Base-by-base conservation (phyloP, 2,888 invertebrate species). In the Pasiphila rectangulata region DNA sequence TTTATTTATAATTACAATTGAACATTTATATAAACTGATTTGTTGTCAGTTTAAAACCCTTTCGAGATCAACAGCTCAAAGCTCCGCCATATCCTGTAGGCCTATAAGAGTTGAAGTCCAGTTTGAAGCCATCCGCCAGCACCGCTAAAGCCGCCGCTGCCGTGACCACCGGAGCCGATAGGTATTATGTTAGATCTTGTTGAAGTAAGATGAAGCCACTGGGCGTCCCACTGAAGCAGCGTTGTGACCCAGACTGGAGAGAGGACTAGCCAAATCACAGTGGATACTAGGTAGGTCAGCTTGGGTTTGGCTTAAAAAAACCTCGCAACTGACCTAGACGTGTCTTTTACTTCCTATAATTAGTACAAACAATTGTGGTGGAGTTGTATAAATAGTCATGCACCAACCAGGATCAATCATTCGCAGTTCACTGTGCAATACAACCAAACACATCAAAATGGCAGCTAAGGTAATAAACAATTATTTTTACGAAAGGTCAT, bases 331-430 rank as follows among this genome's bases (percentile, higher is more conserved):
- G 86, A 83, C 86, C 86, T 86, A 82, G 72, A 76, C 72, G 73
- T 77, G 69, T 78, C 79, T 75, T 64, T 81, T 79, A 82, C 81
- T 86, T 86, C 85, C 83, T 84, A 81, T 79, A 80, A 77, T 69
- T 73, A 79, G 75, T 70, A 64, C 62, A 63, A 78, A 79, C 64
- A 69, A 75, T 69, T 77, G 79, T 73, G 61, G 72, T 69, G 71
- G 72, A 76, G 65, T 56, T 46, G 56, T 75, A 77, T 77, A 78
- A 79, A 83, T 85, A 79, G 78, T 69, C 69, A 74, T 64, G 65
- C 59, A 42, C 24, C 63, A 59, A 62, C 67, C 72, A 63, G 73
- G 74, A 75, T 69, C 69, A 68, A 78, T 74, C 85, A 88, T 83
- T 87, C 84, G 69, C 81, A 80, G 80, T 79, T 71, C 62, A 79